Evolutionary conservation across 1,140 invertebrate genomes (phyloP).

Genomic region (Nasonia longicornis): DNA sequence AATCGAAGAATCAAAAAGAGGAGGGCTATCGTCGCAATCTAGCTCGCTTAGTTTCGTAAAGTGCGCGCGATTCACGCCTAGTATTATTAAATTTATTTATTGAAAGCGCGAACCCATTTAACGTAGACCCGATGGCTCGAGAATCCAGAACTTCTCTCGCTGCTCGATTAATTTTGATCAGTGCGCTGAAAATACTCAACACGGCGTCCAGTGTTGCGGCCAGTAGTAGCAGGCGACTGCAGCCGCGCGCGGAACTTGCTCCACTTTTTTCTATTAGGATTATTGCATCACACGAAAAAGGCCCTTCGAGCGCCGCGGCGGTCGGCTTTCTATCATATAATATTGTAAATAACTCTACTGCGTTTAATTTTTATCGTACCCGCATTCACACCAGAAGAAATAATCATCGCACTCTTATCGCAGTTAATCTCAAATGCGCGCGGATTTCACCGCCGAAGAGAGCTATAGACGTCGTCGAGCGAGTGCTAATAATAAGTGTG

Average conservation of each 20-base stretch:
- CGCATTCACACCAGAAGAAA: not conserved
- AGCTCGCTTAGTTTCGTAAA: not conserved
- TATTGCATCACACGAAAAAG: constrained; percentile 38
- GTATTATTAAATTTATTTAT: constrained; percentile 45
- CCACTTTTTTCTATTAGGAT: constrained; percentile 23
- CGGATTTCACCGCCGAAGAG: constrained; percentile 3
- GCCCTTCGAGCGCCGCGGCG: constrained; percentile 7
- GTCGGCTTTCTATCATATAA: constrained; percentile 31
- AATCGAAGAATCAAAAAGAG: not conserved
- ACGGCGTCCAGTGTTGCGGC: constrained; percentile 52
- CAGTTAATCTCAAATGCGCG: constrained; percentile 11
- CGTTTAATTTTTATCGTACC: constrained; percentile 46
- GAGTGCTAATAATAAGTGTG: not conserved
- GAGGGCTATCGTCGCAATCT: not conserved
- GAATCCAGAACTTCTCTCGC: constrained; percentile 24
- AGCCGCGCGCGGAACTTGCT: constrained; percentile 52
- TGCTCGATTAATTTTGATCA: constrained; percentile 36
- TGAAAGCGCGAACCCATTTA: not conserved
- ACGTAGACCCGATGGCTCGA: not conserved
- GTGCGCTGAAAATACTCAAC: constrained; percentile 47
- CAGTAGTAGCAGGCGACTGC: constrained; percentile 60
- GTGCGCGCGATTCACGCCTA: not conserved
- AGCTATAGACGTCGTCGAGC: no score
- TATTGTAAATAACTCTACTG: constrained; percentile 42
- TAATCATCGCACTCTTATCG: constrained; percentile 18